A percentile compares a stretch with the other conserved stretches of the same genome.
Conservation (phyloP, 2,888 invertebrate species). For the Latrodectus hesperus region DNA sequence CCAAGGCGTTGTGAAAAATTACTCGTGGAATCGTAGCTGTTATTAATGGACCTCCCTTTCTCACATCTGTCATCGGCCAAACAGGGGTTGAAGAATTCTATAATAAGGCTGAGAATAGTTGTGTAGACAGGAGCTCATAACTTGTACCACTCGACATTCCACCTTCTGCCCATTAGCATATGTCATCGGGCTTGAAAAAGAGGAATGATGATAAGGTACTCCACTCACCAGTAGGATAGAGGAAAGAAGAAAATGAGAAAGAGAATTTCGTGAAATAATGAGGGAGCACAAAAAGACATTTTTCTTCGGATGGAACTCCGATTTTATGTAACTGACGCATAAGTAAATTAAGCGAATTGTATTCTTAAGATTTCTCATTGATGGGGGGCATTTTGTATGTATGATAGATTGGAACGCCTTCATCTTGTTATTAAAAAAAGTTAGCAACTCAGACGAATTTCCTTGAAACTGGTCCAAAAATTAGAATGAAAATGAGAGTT, state of each 20-base stretch:
- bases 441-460: no score
- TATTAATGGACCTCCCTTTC: slow-evolving; percentile 33
- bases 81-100: slow-evolving; percentile 7
- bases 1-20: neutral
- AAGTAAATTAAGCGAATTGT: no score
- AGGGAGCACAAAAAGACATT: no score
- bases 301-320: no score
- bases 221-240: neutral
- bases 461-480: no score
- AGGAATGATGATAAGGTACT: neutral
- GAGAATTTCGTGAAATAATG: neutral
- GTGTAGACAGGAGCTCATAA: slow-evolving; percentile 1
- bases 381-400: no score
- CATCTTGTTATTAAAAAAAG: no score
- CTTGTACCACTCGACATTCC: neutral
- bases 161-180: neutral
- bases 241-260: neutral
- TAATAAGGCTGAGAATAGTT: neutral
- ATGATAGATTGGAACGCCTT: no score
- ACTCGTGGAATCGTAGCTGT: neutral
- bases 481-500: no score
- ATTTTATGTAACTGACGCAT: no score
- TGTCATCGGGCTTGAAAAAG: neutral
- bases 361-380: no score
- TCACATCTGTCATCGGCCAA: neutral